These are phyloP conservation scores for Merluccius polli DNA, from an alignment of 2,797 vertebrate genomes.

Conservation along the genomic window DNA sequence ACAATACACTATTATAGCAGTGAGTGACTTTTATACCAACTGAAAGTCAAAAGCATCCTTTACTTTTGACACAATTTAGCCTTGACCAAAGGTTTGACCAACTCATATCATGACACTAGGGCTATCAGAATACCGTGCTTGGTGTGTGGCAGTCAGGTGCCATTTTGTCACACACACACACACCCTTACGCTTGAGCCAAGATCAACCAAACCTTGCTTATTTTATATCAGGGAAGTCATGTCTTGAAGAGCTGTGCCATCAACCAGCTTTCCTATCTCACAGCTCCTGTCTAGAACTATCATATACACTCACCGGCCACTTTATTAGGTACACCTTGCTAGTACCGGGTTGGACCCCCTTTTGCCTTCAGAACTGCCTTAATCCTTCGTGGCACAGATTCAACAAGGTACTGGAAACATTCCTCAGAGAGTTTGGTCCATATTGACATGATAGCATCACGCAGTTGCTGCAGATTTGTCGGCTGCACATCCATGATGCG, in stretches of 20 bases:
- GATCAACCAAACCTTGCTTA: not conserved
- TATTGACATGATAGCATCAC: too few species aligned
- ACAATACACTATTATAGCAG: not conserved
- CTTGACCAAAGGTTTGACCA: not conserved
- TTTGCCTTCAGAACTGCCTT: too few species aligned
- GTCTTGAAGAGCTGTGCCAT: conserved; percentile 53
- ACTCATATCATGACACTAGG: not conserved
- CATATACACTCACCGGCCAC: too few species aligned
- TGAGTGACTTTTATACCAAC: not conserved
- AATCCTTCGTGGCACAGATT: too few species aligned
- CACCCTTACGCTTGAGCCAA: not conserved
- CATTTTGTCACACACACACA: not conserved
- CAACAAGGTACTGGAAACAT: too few species aligned
- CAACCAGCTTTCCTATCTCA: conserved; percentile 48
- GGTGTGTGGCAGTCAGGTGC: not conserved
- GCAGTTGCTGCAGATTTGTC: too few species aligned
- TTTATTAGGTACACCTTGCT: too few species aligned
- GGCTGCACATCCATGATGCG: too few species aligned
- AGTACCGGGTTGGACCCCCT: too few species aligned
- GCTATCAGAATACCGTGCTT: not conserved
- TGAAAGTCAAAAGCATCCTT: not conserved
- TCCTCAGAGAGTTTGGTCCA: too few species aligned
- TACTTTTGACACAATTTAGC: not conserved
- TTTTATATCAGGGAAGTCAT: conserved; percentile 38
- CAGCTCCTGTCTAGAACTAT: conserved; percentile 49